These are phyloP conservation scores for Hippocampus zosterae DNA, from an alignment of 2,113 vertebrate species.

Conservation along the genomic window DNA sequence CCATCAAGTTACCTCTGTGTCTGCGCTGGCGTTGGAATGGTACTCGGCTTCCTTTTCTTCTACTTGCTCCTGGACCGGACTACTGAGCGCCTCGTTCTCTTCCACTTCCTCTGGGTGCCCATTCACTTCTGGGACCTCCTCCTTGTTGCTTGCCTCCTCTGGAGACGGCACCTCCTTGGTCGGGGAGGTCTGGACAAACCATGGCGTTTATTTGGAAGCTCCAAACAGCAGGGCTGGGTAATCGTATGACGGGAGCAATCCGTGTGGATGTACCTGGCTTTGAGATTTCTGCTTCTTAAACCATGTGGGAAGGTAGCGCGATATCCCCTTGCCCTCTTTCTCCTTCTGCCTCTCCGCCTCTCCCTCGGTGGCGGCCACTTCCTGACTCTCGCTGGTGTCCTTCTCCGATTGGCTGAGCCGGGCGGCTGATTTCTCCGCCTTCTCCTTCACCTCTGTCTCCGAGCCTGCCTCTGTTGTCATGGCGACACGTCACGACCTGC, in stretches of 20 bases:
- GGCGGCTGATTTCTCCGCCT: constrained; percentile 64
- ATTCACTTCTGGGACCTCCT: constrained; percentile 56
- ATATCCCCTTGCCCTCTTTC: constrained; percentile 86
- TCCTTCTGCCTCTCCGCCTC: constrained; percentile 70
- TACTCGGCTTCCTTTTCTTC: constrained; percentile 69
- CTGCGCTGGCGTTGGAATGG: constrained; percentile 65
- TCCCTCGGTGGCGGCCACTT: constrained; percentile 58
- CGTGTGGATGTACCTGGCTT: constrained; percentile 64
- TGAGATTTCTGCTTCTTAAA: constrained; percentile 94
- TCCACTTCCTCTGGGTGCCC: constrained; percentile 68
- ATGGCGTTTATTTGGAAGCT: no score
- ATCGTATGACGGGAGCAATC: not conserved
- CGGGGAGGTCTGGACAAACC: constrained; percentile 49
- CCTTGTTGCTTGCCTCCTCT: constrained; percentile 57
- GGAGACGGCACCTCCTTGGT: constrained; percentile 49
- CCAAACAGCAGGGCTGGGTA: not conserved
- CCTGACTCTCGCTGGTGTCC: constrained; percentile 62
- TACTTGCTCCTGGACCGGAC: constrained; percentile 60
- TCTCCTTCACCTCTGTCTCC: constrained; percentile 86
- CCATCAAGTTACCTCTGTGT: constrained; percentile 75
- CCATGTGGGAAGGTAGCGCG: constrained; percentile 92
- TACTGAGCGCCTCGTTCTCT: constrained; percentile 61
- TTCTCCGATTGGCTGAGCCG: constrained; percentile 48
- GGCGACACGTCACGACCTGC: constrained; percentile 72
- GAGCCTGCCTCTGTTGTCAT: constrained; percentile 91